These are phyloP conservation scores for Notarius lentiginosus DNA, from an alignment of 2,113 vertebrate genomes.

Conservation along the genomic window DNA sequence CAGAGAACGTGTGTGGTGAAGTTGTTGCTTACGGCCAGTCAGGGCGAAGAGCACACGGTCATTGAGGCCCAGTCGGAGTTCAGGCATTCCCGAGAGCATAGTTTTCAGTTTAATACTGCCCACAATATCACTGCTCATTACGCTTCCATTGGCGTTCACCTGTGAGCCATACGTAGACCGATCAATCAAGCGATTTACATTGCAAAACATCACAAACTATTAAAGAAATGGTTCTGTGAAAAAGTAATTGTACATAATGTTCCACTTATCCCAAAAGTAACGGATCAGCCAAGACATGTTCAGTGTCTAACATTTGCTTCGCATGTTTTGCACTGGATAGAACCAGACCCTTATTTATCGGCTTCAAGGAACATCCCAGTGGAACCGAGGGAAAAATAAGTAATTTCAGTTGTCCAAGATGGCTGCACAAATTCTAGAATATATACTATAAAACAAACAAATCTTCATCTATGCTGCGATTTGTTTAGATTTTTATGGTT, in stretches of 20 bases:
- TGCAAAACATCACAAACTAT: slow-evolving; percentile 60
- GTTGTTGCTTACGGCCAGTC: slow-evolving; percentile 80
- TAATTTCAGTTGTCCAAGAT: background rate
- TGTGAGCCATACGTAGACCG: slow-evolving; percentile 51
- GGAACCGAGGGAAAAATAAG: background rate
- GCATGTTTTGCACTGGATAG: background rate
- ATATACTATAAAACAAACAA: background rate
- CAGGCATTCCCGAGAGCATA: slow-evolving; percentile 90
- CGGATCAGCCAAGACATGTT: background rate
- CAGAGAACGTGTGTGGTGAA: background rate
- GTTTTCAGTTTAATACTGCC: slow-evolving; percentile 89
- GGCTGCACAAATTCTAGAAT: background rate
- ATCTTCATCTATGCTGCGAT: background rate
- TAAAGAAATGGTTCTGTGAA: background rate
- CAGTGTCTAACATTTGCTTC: background rate
- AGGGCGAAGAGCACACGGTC: slow-evolving; percentile 87
- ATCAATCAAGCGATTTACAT: background rate
- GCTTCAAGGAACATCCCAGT: too few species aligned
- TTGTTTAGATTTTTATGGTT: background rate
- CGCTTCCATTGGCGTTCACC: slow-evolving; percentile 86
- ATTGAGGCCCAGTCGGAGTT: slow-evolving; percentile 86
- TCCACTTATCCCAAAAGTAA: background rate
- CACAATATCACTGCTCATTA: slow-evolving; percentile 90
- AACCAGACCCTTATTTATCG: background rate
- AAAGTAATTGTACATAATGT: background rate